A percentile compares a stretch with the other conserved stretches of the same genome.
Evolutionary conservation across 2,113 vertebrate genomes (phyloP).

Genomic region (Cephalopterus ornatus): DNA sequence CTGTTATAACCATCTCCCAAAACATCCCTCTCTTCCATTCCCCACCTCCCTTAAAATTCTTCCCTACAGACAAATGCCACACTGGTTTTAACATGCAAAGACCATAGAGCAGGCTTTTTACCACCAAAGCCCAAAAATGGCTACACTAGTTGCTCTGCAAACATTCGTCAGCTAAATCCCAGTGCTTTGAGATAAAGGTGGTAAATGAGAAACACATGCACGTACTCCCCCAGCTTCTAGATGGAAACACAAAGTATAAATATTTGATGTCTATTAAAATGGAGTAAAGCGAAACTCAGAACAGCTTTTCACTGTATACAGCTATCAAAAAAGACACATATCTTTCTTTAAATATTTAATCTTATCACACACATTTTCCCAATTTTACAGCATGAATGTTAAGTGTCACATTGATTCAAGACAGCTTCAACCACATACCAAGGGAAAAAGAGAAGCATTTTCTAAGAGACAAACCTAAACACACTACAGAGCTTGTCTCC

Average conservation of each 20-base stretch:
- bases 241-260: neutral
- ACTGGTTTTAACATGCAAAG: neutral
- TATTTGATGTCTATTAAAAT: slow-evolving; percentile 35
- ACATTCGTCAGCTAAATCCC: neutral
- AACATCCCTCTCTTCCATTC: neutral
- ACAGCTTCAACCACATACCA: neutral
- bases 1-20: neutral
- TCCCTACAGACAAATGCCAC: fast-evolving
- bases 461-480: neutral
- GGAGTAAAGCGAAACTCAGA: neutral
- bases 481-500: neutral
- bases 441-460: neutral
- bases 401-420: neutral
- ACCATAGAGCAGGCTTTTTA: neutral
- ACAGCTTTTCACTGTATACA: neutral
- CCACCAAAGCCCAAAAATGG: neutral
- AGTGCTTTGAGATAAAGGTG: neutral
- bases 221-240: neutral
- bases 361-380: neutral
- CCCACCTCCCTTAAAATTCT: neutral
- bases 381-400: neutral
- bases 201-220: neutral
- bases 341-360: slow-evolving; percentile 27
- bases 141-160: neutral
- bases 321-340: neutral